Evolutionary conservation across 1,140 invertebrate genomes (phyloP).

Genomic region (Thalassaphorura encarpata): DNA sequence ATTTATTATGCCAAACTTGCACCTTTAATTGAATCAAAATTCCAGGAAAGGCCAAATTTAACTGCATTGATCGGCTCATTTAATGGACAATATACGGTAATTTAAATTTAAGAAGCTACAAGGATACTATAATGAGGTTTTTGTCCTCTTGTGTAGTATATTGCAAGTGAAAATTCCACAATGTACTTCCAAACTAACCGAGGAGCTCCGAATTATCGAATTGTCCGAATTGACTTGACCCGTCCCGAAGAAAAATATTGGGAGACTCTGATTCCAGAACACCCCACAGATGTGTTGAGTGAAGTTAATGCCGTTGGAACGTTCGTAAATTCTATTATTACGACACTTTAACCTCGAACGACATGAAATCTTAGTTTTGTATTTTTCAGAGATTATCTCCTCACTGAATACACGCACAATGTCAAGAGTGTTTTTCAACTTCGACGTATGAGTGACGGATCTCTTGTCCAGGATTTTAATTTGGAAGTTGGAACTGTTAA

Average conservation of each 20-base stretch:
- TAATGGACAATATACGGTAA: conserved; percentile 88
- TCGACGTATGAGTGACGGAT: conserved; percentile 61
- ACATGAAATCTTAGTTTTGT: not conserved
- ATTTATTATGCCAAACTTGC: conserved; percentile 2
- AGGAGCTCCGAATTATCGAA: conserved; percentile 81
- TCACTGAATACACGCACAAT: conserved; percentile 85
- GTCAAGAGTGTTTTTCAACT: conserved; percentile 73
- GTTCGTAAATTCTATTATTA: conserved; percentile 1
- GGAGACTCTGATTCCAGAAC: conserved; percentile 73
- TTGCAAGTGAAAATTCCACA: conserved; percentile 40
- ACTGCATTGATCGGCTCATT: conserved; percentile 74
- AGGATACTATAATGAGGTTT: not conserved
- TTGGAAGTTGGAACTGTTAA: conserved; percentile 78
- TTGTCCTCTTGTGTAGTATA: conserved; percentile 14
- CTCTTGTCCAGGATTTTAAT: conserved; percentile 58
- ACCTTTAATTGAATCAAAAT: not conserved
- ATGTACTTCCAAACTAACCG: conserved; percentile 89
- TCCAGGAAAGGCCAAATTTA: conserved; percentile 35
- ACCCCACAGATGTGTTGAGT: conserved; percentile 77
- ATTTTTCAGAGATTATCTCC: conserved; percentile 57
- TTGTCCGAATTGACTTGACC: conserved; percentile 80
- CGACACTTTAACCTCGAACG: not conserved
- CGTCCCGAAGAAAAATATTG: conserved; percentile 66
- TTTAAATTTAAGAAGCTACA: not conserved
- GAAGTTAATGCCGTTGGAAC: conserved; percentile 64